Base-by-base conservation (phyloP, 1,140 invertebrate species). In the Halesus radiatus region DNA sequence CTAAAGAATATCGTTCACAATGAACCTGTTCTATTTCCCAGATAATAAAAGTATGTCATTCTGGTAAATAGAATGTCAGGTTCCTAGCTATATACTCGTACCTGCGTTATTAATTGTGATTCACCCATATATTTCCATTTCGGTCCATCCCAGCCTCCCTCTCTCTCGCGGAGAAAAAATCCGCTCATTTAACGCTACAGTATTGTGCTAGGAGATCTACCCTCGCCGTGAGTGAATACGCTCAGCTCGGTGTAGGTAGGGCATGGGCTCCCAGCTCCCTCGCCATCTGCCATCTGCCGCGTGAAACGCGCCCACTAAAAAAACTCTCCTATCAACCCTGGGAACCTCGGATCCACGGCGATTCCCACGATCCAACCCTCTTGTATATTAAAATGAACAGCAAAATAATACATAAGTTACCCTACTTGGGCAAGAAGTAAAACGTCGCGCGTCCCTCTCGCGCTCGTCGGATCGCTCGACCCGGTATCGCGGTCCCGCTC, bases 321-420 rank as follows among this genome's bases (percentile, higher is more conserved):
- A 81, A 81, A 78, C 64, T 74, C 56, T 75, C 81, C 75, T 80
- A 83, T 78, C 79, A 83, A 80, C 81, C 81, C 81, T 83, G 81
- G 81, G 81, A 83, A 83, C 81, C 79, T 37, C 66, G 79, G 74
- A 68, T 80, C 79, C 79, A 66, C 79, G 73, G 37, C 78, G 81
- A 62, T 83, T 83, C 81, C 81, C 81, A 83, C 81, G 81, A 83
- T 80, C 52, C 81, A 80, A 83, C 81, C 81, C 81, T 83, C 81
- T 76, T 78, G 76, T 83, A 79, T 83, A 83, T 83, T 80, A 83
- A 83, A 83, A 83, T 83, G 79, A 83, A 83, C 66, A 83, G 81
- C 81, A 64, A 83, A 83, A 83, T 83, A 83, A 83, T 83, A 83
- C 81, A 83, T 83, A 80, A 79, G 78, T 83, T 83, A 78, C 81